phyloP scores from a whole-genome alignment of 1,140 invertebrate genomes.

The Mizuhopecten yessoensis region DNA sequence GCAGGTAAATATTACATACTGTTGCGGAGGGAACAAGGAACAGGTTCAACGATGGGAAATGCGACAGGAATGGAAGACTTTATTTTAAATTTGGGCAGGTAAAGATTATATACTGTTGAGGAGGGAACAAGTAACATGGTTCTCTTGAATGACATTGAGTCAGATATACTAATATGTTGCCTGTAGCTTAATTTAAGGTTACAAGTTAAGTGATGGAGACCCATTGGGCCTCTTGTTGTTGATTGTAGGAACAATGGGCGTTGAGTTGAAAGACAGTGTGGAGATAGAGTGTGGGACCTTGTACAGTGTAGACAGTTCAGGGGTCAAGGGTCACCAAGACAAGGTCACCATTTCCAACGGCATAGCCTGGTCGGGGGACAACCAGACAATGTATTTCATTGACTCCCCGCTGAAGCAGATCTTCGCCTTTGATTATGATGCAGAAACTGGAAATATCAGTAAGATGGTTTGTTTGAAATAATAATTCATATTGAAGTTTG shows the following conservation, averaged over 20 bases:
- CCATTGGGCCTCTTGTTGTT: no score
- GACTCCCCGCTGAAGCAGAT: constrained; percentile 82
- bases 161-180: no score
- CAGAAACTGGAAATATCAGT: constrained; percentile 87
- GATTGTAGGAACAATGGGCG: neutral
- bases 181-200: no score
- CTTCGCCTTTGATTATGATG: constrained; percentile 90
- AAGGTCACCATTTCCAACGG: constrained; percentile 74
- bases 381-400: constrained; percentile 86
- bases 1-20: constrained; percentile 84
- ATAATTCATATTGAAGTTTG: no score
- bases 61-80: no score
- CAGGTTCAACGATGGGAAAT: no score
- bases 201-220: no score
- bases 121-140: neutral
- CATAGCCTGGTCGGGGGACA: constrained; percentile 89
- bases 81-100: no score
- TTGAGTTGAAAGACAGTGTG: neutral
- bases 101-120: no score
- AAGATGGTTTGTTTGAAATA: constrained; percentile 78
- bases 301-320: neutral
- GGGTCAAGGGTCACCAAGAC: neutral
- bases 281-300: neutral
- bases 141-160: no score
- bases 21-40: no score